Conservation (phyloP, 2,888 invertebrate genomes). For the Cacoxenus indagator region DNA sequence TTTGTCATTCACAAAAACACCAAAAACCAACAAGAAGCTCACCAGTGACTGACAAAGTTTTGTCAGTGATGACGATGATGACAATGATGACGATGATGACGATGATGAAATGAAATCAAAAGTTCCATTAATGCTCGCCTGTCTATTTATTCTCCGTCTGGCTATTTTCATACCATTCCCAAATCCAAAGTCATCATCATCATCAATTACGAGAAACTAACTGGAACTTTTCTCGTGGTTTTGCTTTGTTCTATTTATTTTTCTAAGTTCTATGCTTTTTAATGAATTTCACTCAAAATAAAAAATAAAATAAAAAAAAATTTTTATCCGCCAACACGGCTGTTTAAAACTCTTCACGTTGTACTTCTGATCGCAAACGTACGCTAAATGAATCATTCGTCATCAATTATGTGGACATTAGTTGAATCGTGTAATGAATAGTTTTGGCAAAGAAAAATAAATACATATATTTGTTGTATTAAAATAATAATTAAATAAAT, state of each 20-base stretch:
- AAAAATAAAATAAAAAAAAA: not conserved
- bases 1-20: slow-evolving; percentile 14
- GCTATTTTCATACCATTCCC: slow-evolving; percentile 9
- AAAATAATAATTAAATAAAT: too few relatives aligned
- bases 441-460: too few relatives aligned
- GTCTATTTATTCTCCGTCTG: not conserved
- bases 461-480: too few relatives aligned
- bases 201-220: not conserved
- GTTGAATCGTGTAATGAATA: too few relatives aligned
- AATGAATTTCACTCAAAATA: slow-evolving; percentile 46
- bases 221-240: not conserved
- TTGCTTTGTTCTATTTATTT: slow-evolving; percentile 40
- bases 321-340: too few relatives aligned
- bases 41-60: slow-evolving; percentile 27
- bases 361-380: too few relatives aligned
- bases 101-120: not conserved
- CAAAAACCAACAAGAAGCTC: not conserved
- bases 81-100: not conserved
- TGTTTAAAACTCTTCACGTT: too few relatives aligned
- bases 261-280: slow-evolving; percentile 35
- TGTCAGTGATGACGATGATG: slow-evolving; percentile 33
- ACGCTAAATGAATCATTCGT: too few relatives aligned
- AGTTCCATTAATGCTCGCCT: slow-evolving; percentile 1
- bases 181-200: not conserved
- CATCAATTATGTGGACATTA: too few relatives aligned